These are phyloP conservation scores for Podilymbus podiceps DNA, from an alignment of 2,113 vertebrate species.

Conservation along the genomic window DNA sequence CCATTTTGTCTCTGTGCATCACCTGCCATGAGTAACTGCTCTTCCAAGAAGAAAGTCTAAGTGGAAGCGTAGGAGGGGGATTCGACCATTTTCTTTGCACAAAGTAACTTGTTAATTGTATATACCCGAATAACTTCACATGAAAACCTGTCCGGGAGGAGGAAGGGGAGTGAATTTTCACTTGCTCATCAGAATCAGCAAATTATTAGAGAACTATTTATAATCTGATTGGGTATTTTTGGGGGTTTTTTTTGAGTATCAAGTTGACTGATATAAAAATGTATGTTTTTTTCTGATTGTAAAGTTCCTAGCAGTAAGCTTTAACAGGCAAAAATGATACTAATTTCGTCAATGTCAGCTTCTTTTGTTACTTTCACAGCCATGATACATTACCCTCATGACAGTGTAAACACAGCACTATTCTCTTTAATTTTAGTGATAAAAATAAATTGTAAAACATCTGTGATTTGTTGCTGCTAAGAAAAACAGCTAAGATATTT, in stretches of 20 bases:
- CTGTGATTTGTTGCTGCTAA: constrained; percentile 20
- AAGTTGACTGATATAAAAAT: not conserved
- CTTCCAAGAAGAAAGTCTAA: not conserved
- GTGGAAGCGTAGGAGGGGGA: not conserved
- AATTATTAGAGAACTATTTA: not conserved
- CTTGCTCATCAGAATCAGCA: not conserved
- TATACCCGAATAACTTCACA: not conserved
- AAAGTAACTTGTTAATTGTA: not conserved
- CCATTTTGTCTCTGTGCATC: constrained; percentile 48
- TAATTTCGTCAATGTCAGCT: not conserved
- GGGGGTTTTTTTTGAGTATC: not conserved
- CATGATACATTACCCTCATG: constrained; percentile 22
- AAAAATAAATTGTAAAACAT: constrained; percentile 21
- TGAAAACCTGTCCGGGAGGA: not conserved
- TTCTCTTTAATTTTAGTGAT: constrained; percentile 41
- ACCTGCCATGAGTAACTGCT: not conserved
- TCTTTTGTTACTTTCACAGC: constrained; percentile 24
- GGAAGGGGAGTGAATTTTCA: not conserved
- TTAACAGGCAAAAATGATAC: not conserved
- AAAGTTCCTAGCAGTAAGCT: not conserved
- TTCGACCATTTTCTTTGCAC: not conserved
- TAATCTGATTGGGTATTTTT: not conserved
- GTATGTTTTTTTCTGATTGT: not conserved
- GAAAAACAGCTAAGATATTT: not conserved
- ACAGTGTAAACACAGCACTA: constrained; percentile 25